phyloP scores from a whole-genome alignment of 2,888 invertebrate genomes.

The Sepiola atlantica region DNA sequence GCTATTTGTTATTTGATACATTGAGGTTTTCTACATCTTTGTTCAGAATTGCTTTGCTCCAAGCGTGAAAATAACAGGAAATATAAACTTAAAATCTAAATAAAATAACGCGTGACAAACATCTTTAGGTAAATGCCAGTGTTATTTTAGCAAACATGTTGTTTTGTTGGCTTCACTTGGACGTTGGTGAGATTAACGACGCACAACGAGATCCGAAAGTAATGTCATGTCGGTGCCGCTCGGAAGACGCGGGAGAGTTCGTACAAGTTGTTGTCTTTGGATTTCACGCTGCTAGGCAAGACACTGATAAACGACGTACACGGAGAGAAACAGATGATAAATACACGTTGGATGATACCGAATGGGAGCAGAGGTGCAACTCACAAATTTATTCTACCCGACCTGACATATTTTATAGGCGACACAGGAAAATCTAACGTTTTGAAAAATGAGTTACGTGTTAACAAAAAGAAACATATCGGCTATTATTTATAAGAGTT shows the following conservation, averaged over 20 bases:
- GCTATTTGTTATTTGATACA: no score
- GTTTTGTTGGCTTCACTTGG: background rate
- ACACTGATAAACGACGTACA: background rate
- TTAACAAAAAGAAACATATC: no score
- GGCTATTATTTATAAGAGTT: no score
- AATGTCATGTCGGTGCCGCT: background rate
- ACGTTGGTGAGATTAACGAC: background rate
- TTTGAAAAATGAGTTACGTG: background rate
- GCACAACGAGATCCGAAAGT: background rate
- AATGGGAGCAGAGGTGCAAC: background rate
- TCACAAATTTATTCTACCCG: background rate
- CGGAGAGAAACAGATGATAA: background rate
- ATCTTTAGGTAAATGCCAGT: background rate
- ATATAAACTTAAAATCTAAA: background rate
- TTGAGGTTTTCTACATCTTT: no score
- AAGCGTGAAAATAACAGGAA: background rate
- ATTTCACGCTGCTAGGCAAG: background rate
- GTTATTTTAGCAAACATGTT: background rate
- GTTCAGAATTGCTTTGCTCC: no score
- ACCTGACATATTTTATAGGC: background rate
- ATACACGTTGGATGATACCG: background rate
- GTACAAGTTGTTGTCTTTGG: no score
- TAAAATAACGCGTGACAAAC: background rate
- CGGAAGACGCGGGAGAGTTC: background rate
- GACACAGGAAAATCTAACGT: background rate